Evolutionary conservation across 2,113 vertebrate genomes (phyloP), one percentile per base, ranked within the genome.

Genomic region (Paratilapia polleni): DNA sequence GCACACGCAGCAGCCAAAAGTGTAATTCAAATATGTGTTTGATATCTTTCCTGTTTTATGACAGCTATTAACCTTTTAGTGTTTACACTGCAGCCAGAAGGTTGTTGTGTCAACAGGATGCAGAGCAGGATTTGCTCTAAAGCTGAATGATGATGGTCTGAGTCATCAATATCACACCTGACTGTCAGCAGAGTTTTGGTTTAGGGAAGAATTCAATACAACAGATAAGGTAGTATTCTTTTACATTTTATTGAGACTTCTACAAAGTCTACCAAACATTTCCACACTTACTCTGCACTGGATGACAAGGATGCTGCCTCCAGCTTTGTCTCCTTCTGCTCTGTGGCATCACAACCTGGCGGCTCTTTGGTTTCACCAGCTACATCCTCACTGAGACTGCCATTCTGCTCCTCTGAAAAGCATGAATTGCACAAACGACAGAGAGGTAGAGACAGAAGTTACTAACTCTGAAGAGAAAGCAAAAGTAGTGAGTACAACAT

Each of bases 251-350:
- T 26, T 73, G 64, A 58, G 0, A 31, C 47, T 34, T 73, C 10
- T 73, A 17, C 34, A 54, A 34, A 54, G 26, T 54, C 26, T 73
- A n/a, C 52, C 31, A 54, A 54, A 54, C 47, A 73, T 73, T 19
- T 73, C 47, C 52, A 19, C 20, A 78, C 95, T 94, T 84, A 96
- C 96, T 89, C 91, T 84, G 6, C 77, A 76, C 87, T 93, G 24
- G 94, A 94, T 59, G 91, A 90, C 56, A 80, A 85, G 20, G 90
- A 92, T 2, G 31, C 62, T 61, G 22, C 28, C 5, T 92, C 92
- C 54, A 75, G 66, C n/a, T 89, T 60, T 12, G 73, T 34, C 31
- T 93, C 91, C 58, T 87, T 87, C 28, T 82, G 76, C 41, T 87
- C 59, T 22, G 56, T 63, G 31, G 70, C 61, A 57, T 85, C 49